Evolutionary conservation across 30 jellyfish, hydroid and myxozoan species (phyloP).

Genomic region (Aurelia aurita complex sp. Pacific): DNA sequence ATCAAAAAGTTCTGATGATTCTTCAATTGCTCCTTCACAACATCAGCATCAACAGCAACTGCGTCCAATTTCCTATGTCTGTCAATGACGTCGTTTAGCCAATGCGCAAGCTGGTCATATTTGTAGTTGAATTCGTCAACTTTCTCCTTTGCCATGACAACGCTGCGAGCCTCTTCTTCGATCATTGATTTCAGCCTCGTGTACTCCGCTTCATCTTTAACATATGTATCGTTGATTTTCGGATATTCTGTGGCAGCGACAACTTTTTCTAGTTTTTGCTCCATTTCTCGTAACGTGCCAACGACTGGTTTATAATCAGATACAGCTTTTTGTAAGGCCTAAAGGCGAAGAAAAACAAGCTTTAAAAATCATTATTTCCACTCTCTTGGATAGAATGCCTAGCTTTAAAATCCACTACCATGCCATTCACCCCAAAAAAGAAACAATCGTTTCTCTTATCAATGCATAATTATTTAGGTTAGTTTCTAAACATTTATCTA

Average conservation of each 20-base stretch:
- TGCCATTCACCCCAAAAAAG: too few relatives aligned
- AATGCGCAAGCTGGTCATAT: slow-evolving; percentile 49
- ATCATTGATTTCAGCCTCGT: slow-evolving; percentile 56
- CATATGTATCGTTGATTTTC: slow-evolving; percentile 34
- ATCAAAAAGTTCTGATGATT: slow-evolving; percentile 69
- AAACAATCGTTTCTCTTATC: too few relatives aligned
- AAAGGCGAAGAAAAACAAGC: neutral
- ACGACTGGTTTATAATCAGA: slow-evolving; percentile 60
- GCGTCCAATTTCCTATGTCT: slow-evolving; percentile 72
- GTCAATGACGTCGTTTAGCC: slow-evolving; percentile 74
- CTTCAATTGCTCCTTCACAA: slow-evolving; percentile 79
- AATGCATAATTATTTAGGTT: too few relatives aligned
- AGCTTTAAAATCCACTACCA: too few relatives aligned
- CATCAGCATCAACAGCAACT: slow-evolving; percentile 90
- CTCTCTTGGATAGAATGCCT: too few relatives aligned
- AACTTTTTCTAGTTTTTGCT: slow-evolving; percentile 69
- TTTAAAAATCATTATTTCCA: too few relatives aligned
- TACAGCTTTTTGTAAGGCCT: slow-evolving; percentile 78
- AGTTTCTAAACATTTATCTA: too few relatives aligned
- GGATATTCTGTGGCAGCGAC: slow-evolving; percentile 47
- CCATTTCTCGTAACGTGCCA: slow-evolving; percentile 49
- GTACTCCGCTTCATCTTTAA: slow-evolving; percentile 64
- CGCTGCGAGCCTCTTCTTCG: slow-evolving; percentile 80
- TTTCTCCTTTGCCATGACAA: slow-evolving; percentile 90
- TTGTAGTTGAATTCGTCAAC: slow-evolving; percentile 72